Percentiles rank a stretch among this genome's conserved stretches.
phyloP scores from a whole-genome alignment of 2,797 vertebrate genomes.

The Pseudochromis fuscus region DNA sequence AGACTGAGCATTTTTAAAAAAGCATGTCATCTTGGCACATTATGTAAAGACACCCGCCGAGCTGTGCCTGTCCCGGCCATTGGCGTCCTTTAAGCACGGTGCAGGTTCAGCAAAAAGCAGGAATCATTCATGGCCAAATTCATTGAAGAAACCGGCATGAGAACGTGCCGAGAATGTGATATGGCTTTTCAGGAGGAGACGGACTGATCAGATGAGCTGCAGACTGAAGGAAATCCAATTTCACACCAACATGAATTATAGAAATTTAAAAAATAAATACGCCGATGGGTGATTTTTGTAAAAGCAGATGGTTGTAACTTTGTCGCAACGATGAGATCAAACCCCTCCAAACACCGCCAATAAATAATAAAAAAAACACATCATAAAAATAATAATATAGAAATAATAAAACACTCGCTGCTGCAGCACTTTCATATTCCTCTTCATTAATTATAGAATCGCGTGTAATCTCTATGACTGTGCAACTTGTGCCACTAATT shows the following conservation, averaged over 20 bases:
- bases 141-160: slow-evolving; percentile 87
- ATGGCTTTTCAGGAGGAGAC: slow-evolving; percentile 58
- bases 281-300: slow-evolving; percentile 15
- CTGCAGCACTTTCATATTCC: slow-evolving; percentile 37
- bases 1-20: slow-evolving; percentile 58
- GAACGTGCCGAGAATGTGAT: slow-evolving; percentile 88
- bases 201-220: slow-evolving; percentile 55
- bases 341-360: background rate
- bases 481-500: slow-evolving; percentile 61
- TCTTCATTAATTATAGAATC: slow-evolving; percentile 61
- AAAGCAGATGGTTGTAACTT: slow-evolving; percentile 49
- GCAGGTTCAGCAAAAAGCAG: slow-evolving; percentile 63
- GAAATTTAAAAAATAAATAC: background rate
- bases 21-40: slow-evolving; percentile 66
- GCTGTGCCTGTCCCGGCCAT: slow-evolving; percentile 56
- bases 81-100: slow-evolving; percentile 57
- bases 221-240: slow-evolving; percentile 43
- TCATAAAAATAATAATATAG: background rate
- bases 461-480: slow-evolving; percentile 48
- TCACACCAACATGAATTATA: slow-evolving; percentile 23
- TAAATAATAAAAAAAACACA: slow-evolving; percentile 23
- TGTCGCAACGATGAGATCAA: slow-evolving; percentile 25
- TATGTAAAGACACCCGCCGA: slow-evolving; percentile 67
- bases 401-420: slow-evolving; percentile 25
- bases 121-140: slow-evolving; percentile 81